A percentile compares a stretch with the other conserved stretches of the same genome.
These are phyloP conservation scores for Nixonia krombeini DNA, from an alignment of 1,140 invertebrate genomes.

Conservation along the genomic window DNA sequence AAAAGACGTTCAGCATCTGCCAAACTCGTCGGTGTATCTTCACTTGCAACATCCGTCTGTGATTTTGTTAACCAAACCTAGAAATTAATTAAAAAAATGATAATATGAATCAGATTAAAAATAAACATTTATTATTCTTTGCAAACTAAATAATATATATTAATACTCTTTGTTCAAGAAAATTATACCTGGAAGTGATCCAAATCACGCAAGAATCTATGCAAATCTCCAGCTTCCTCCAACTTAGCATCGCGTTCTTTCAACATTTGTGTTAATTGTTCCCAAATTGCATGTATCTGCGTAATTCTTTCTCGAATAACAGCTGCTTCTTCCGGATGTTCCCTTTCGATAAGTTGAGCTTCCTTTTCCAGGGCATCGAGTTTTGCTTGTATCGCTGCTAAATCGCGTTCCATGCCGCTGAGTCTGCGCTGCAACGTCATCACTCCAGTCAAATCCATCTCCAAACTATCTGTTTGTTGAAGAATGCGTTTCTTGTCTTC, in stretches of 20 bases:
- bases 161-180: not conserved
- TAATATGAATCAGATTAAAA: no score
- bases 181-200: constrained; percentile 93
- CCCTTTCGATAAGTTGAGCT: constrained; percentile 89
- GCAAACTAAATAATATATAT: not conserved
- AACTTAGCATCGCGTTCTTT: constrained; percentile 98
- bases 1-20: constrained; percentile 97
- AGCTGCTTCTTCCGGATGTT: constrained; percentile 96
- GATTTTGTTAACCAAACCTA: constrained; percentile 98
- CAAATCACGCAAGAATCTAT: constrained; percentile 97
- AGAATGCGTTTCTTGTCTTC: constrained; percentile 99
- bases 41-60: constrained; percentile 97
- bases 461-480: constrained; percentile 93
- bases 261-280: constrained; percentile 96
- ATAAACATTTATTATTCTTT: no score
- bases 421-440: constrained; percentile 89
- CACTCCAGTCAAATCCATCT: constrained; percentile 94
- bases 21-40: constrained; percentile 96
- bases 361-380: constrained; percentile 93
- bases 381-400: constrained; percentile 98
- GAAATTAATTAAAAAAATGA: constrained; percentile 81
- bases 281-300: constrained; percentile 94
- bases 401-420: constrained; percentile 97
- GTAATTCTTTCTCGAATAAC: constrained; percentile 91
- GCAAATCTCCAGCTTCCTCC: constrained; percentile 98